A percentile compares a stretch with the other conserved stretches of the same genome.
Conservation (phyloP, 1,140 invertebrate species). For the Saccostrea echinata region DNA sequence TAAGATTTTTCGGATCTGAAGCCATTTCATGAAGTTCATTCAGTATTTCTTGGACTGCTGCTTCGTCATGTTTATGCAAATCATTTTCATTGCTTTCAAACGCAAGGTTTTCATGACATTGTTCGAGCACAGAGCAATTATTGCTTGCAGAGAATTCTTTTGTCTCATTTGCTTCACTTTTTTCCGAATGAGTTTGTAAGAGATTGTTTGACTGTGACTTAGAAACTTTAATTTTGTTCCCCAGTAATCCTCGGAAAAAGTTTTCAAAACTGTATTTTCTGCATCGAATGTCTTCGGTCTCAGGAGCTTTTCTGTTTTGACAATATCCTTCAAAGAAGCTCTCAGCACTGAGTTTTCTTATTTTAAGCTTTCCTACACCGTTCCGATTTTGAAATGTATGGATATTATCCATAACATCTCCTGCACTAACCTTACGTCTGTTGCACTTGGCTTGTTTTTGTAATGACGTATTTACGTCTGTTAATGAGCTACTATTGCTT, state of each 20-base stretch:
- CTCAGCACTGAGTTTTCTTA: conserved; percentile 18
- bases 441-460: not conserved
- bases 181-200: not conserved
- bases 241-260: conserved; percentile 12
- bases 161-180: not conserved
- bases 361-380: conserved; percentile 5
- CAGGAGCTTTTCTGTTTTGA: not conserved
- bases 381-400: not conserved
- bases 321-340: conserved; percentile 31
- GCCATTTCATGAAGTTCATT: conserved; percentile 22
- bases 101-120: not conserved
- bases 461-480: not conserved
- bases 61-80: conserved; percentile 20
- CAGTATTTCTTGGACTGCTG: not conserved
- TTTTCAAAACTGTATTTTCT: not conserved
- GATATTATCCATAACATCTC: not conserved
- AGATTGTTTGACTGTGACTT: not conserved
- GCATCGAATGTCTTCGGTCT: not conserved
- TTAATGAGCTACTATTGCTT: not conserved
- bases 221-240: not conserved
- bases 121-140: not conserved
- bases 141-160: not conserved
- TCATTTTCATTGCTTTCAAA: not conserved
- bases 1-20: not conserved
- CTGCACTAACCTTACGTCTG: not conserved